Evolutionary conservation across 2,113 vertebrate species (phyloP), one percentile per base, ranked within the genome.

Genomic region (Paradisaea rubra): DNA sequence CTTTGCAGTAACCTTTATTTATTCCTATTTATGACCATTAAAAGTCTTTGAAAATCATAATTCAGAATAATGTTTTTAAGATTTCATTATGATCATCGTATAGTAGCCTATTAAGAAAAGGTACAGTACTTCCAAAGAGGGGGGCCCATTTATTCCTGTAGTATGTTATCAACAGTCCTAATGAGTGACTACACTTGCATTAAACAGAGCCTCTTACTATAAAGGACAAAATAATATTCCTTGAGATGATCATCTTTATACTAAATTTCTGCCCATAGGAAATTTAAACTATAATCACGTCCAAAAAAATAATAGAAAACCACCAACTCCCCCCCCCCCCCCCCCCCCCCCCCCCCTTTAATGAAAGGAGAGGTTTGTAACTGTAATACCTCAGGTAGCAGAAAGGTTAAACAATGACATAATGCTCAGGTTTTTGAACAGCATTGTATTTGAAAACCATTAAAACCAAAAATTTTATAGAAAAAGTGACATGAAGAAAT

Each of bases 1-100:
- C 39, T 90, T 45, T 45, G 47, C 47, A 78, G 64, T 16, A 68
- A 74, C 28, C 33, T 76, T 88, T 68, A 64, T 72, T 84, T 66
- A 52, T 91, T 95, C 50, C 45, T 95, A 14, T 30, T 83, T 95
- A 65, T 77, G 39, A 44, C 25, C 69, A 37, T 66, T 72, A 78
- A 56, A 87, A 95, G 45, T 64, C 14, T 37, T 54, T 82, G 33
- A 57, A 77, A 84, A 57, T 10, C 20, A 83, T 54, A 66, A 61
- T 45, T 66, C 37, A 61, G 44, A 93, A 89, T 30, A 74, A 69
- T 13, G 22, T 52, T 64, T 56, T 70, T 31, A 88, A 74, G 39
- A 79, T 73, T 70, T 81, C 28, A 28, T 89, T 80, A 50, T 61
- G 20, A 81, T 73, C 33, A 59, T 6, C 8, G 1, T n/a, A 39